Evolutionary conservation across 2,888 invertebrate species (phyloP), one percentile per base, ranked within the genome.

Genomic region (Drosophila formosana): DNA sequence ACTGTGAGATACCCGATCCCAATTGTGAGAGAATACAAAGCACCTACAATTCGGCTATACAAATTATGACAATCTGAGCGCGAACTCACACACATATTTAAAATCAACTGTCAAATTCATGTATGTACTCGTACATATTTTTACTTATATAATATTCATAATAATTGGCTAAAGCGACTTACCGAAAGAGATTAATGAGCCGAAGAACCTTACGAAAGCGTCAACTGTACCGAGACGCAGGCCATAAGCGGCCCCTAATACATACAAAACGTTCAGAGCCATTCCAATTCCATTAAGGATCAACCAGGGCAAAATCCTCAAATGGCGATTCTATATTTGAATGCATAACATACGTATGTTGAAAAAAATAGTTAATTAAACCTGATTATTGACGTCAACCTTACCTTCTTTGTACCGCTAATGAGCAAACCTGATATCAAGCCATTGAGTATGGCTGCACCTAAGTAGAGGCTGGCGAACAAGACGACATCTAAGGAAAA

Each of bases 331-430:
- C 47, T 47, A 13, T 2, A 8, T 18, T 18, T 41, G 3, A 30
- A 26, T 26, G n/a, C 9, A 34, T 4, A 3, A 34, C 11, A 34
- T 18, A 18, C 18, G 18, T 18, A 18, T 18, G 18, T 18, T 18
- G 18, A 18, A 18, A 18, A 18, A n/a, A 37, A 37, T n/a, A 37
- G n/a, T 37, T 37, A 4, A 47, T 26, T 28, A 26, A 47, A 47
- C 8, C 30, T 13, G 30, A n/a, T 2, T 13, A 9, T 30, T 4
- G 39, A 41, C 39, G 39, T 47, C 28, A 30, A 7, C 1, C 23
- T 32, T 34, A 50, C 50, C 50, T 50, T 50, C 18, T 18, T 34
- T 13, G 11, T 34, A n/a, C 50, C 50, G 23, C 9, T 3, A 3
- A 50, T 23, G 2, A 50, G 50, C 34, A 50, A n/a, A 9, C 28